Percentiles rank a stretch among this genome's conserved stretches.
Conservation (phyloP, 2,113 vertebrate species). For the Silurus asotus region DNA sequence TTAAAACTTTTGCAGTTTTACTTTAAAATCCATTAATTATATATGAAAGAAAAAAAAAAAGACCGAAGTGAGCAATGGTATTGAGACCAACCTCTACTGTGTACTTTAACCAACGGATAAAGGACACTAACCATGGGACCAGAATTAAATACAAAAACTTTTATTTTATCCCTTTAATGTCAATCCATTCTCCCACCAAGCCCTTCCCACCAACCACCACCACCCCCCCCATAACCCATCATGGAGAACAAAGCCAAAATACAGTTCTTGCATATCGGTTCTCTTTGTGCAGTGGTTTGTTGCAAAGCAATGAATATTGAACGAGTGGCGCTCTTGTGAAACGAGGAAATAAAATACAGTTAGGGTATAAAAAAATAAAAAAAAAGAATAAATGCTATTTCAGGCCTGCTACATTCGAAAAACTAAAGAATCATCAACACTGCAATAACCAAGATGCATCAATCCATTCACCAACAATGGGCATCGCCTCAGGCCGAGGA, state of each 20-base stretch:
- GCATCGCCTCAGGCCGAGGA: slow-evolving; percentile 9
- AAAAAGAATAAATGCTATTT: slow-evolving; percentile 18
- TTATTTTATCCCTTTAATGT: slow-evolving; percentile 72
- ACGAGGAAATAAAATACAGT: not conserved
- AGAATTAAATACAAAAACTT: slow-evolving; percentile 62
- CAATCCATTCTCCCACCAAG: slow-evolving; percentile 48
- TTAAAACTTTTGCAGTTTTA: slow-evolving; percentile 76
- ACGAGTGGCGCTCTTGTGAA: not conserved
- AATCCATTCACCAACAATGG: slow-evolving; percentile 51
- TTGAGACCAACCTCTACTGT: slow-evolving; percentile 66
- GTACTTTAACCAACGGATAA: slow-evolving; percentile 74
- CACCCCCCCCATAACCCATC: slow-evolving; percentile 21
- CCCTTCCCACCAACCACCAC: too few species aligned
- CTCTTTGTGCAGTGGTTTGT: slow-evolving; percentile 52
- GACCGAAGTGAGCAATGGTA: slow-evolving; percentile 72
- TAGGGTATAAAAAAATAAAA: not conserved
- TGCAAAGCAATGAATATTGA: not conserved
- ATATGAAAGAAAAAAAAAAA: slow-evolving; percentile 53
- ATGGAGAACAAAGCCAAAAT: slow-evolving; percentile 59
- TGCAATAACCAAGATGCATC: slow-evolving; percentile 70
- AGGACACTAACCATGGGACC: slow-evolving; percentile 74
- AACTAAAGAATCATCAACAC: slow-evolving; percentile 69
- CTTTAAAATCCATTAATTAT: slow-evolving; percentile 75
- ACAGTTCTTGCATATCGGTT: slow-evolving; percentile 49
- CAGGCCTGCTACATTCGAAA: slow-evolving; percentile 36